A percentile compares a stretch with the other conserved stretches of the same genome.
Conservation (phyloP, 2,888 invertebrate species). For the Diaphora mendica region DNA sequence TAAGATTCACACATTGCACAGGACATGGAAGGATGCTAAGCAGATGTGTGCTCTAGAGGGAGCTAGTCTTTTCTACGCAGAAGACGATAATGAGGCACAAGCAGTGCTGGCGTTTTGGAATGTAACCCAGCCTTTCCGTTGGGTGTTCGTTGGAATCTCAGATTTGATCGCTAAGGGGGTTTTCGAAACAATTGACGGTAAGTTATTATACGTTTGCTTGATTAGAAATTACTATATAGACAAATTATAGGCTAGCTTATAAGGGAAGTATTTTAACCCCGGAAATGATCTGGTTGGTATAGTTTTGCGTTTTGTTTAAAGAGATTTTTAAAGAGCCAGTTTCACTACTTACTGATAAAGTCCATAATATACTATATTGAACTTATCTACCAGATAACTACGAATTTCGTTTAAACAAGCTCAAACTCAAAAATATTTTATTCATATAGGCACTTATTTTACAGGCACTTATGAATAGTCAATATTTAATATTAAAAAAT, state of each 20-base stretch:
- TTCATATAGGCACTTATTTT: too few relatives aligned
- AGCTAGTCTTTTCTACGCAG: conserved; percentile 67
- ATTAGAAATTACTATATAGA: neutral
- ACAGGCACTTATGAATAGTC: too few relatives aligned
- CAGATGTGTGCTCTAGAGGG: conserved; percentile 67
- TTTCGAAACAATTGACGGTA: conserved; percentile 64
- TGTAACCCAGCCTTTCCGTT: conserved; percentile 44
- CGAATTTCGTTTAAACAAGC: too few relatives aligned
- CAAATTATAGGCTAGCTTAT: neutral
- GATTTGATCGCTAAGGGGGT: conserved; percentile 62
- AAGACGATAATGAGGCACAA: conserved; percentile 61
- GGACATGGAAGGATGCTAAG: conserved; percentile 67
- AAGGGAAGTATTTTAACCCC: neutral
- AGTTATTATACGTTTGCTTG: conserved; percentile 11
- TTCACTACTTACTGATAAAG: too few relatives aligned
- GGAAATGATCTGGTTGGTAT: neutral
- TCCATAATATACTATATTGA: too few relatives aligned
- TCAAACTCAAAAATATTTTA: too few relatives aligned
- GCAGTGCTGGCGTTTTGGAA: conserved; percentile 57
- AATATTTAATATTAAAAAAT: too few relatives aligned
- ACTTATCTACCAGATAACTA: too few relatives aligned
- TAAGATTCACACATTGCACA: conserved; percentile 69
- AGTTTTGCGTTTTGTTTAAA: neutral
- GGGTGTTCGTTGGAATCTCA: conserved; percentile 65
- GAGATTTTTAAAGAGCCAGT: too few relatives aligned